phyloP scores from a whole-genome alignment of 2,888 invertebrate species.

The Tipula unca region DNA sequence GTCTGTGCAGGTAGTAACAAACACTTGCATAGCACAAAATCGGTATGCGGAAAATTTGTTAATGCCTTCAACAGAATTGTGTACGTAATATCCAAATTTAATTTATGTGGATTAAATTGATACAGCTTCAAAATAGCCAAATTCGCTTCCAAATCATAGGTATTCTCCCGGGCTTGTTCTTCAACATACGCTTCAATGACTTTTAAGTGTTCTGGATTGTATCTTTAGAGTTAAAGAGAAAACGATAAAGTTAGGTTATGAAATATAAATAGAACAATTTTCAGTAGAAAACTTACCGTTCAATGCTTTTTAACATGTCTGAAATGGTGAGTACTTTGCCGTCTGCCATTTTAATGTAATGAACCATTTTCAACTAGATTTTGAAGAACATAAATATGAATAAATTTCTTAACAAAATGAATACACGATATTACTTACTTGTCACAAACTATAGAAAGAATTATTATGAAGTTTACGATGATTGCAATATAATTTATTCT shows the following conservation, averaged over 20 bases:
- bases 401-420: background rate
- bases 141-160: slow-evolving; percentile 95
- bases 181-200: slow-evolving; percentile 89
- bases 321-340: slow-evolving; percentile 57
- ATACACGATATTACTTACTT: background rate
- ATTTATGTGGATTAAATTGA: slow-evolving; percentile 86
- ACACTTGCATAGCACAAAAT: slow-evolving; percentile 96
- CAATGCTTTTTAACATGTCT: slow-evolving; percentile 82
- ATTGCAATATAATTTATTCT: background rate
- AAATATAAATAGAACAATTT: background rate
- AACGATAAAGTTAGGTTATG: background rate
- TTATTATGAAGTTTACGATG: background rate
- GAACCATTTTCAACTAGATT: slow-evolving; percentile 31
- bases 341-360: slow-evolving; percentile 42
- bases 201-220: slow-evolving; percentile 91
- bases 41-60: slow-evolving; percentile 95
- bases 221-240: slow-evolving; percentile 48
- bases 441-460: background rate
- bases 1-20: slow-evolving; percentile 76
- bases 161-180: slow-evolving; percentile 85
- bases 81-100: slow-evolving; percentile 75
- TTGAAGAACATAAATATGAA: background rate
- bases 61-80: slow-evolving; percentile 90
- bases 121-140: slow-evolving; percentile 93
- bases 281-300: slow-evolving; percentile 54